These are phyloP conservation scores for Metallyticus violacea DNA, from an alignment of 2,888 invertebrate species.

Conservation along the genomic window DNA sequence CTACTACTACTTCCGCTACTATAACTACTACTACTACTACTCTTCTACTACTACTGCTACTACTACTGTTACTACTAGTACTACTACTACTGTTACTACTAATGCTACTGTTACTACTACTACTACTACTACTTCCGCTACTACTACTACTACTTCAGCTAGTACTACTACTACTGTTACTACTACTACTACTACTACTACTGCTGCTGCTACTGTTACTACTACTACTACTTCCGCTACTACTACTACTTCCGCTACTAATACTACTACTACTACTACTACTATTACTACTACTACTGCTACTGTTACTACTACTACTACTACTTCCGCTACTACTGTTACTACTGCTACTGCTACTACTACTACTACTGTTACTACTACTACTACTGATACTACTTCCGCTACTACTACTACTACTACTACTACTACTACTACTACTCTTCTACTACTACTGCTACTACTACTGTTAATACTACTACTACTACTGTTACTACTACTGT, in stretches of 20 bases:
- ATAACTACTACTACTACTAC: not conserved
- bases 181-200: not conserved
- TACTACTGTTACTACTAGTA: not conserved
- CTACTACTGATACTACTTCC: not conserved
- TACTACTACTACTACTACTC: slow-evolving; percentile 6
- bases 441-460: no score
- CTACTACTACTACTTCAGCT: not conserved
- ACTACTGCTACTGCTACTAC: not conserved
- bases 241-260: not conserved
- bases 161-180: not conserved
- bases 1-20: slow-evolving; percentile 1
- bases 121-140: not conserved
- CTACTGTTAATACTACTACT: no score
- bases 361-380: slow-evolving; percentile 10
- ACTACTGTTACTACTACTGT: no score
- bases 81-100: not conserved
- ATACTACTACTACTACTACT: not conserved
- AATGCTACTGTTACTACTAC: not conserved
- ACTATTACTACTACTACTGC: not conserved
- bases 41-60: not conserved
- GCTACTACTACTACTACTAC: not conserved
- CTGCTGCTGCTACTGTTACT: not conserved
- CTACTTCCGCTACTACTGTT: not conserved
- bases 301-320: not conserved
- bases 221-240: not conserved